Evolutionary conservation across 1,140 invertebrate genomes (phyloP), one percentile per base, ranked within the genome.

Genomic region (Limonius californicus): DNA sequence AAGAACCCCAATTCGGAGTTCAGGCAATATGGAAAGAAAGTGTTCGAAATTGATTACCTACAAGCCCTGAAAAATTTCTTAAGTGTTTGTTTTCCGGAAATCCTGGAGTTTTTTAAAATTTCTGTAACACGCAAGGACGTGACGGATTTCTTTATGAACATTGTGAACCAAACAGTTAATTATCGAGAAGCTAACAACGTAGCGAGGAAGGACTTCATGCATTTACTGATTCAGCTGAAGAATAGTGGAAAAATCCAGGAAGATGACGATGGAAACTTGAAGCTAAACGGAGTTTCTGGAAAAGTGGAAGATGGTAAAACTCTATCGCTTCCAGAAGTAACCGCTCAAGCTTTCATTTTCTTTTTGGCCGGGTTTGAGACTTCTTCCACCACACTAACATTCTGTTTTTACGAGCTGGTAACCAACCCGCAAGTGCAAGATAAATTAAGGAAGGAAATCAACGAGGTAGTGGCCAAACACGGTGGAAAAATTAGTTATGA

Each of bases 301-400:
- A 14, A 50, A 9, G 16, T 15, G 8, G 57, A 62, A 50, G n/a
- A 1, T 8, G 32, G 4, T 18, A 32, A 39, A 42, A 12, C 27
- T 14, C 47, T 63, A 21, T 65, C 64, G 2, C 20, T 76, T 11
- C 72, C 76, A 43, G 61, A 77, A 53, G 67, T 84, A 15, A 72
- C 76, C 1, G 80, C 81, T 6, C 83, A 85, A 64, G 75, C 78
- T 4, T 76, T 85, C 30, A 65, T 84, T 0, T 85, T 85, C 70
- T 79, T 85, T 47, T 67, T 85, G 8, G 84, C 81, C 50, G 82
- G 82, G 8, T 84, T 79, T 64, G 84, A 89, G 45, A 86, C 85
- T 0, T 84, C 84, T 0, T 80, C 60, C 1, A 62, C 60, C 6
- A 74, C 76, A 1, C 72, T 79, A 39, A 74, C 73, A 16, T 79